phyloP scores from a whole-genome alignment of 2,888 invertebrate species.

The Latrodectus elegans region DNA sequence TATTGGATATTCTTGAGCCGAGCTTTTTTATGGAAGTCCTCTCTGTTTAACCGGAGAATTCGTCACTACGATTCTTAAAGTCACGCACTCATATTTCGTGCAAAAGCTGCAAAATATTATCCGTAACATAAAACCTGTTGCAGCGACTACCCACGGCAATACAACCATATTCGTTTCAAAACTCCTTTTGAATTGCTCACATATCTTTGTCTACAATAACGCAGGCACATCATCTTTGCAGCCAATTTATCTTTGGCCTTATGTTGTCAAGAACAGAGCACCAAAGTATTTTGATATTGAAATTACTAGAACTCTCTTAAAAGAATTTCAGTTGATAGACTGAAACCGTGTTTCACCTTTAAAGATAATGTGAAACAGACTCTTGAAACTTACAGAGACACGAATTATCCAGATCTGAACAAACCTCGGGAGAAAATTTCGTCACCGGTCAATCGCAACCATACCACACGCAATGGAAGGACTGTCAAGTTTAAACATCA shows the following conservation, averaged over 20 bases:
- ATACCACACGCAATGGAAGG: no score
- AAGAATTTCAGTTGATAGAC: constrained; percentile 13
- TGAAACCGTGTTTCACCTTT: constrained; percentile 16
- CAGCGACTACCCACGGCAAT: constrained; percentile 7
- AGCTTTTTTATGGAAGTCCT: no score
- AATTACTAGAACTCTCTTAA: not conserved
- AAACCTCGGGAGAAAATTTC: no score
- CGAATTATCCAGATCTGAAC: not conserved
- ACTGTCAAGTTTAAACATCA: no score
- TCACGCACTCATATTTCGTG: no score
- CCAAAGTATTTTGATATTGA: no score
- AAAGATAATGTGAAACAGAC: not conserved
- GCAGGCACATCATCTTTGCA: constrained; percentile 21
- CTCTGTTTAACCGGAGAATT: no score
- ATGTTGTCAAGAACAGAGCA: constrained; percentile 21
- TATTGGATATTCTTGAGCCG: no score
- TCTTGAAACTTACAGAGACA: not conserved
- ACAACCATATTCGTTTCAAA: not conserved
- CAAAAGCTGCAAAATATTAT: no score
- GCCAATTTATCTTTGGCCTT: constrained; percentile 16
- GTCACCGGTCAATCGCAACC: no score
- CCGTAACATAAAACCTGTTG: no score
- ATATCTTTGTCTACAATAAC: constrained; percentile 12
- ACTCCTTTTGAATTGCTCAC: not conserved
- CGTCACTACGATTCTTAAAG: no score